Evolutionary conservation across 2,797 vertebrate genomes (phyloP).

Genomic region (Masticophis lateralis): DNA sequence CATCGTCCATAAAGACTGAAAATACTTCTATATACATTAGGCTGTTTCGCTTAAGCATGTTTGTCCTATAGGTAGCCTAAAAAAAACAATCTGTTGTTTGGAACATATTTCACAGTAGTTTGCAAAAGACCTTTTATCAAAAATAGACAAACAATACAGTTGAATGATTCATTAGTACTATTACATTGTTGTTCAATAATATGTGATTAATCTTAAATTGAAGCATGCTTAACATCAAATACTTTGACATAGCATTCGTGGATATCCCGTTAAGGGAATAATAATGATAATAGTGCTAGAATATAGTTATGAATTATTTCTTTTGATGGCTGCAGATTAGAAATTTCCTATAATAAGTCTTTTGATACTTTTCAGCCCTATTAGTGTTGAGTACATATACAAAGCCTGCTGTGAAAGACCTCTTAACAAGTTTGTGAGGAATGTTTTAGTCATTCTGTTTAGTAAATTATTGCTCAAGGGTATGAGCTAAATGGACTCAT

Average conservation of each 20-base stretch:
- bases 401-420: slow-evolving; percentile 57
- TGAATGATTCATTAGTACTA: background rate
- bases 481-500: slow-evolving; percentile 60
- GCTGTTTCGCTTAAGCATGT: background rate
- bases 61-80: background rate
- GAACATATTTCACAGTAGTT: background rate
- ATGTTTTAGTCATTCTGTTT: slow-evolving; percentile 70
- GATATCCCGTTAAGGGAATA: background rate
- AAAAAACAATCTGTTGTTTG: background rate
- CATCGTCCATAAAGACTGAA: background rate
- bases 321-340: slow-evolving; percentile 40
- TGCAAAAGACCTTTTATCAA: background rate
- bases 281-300: slow-evolving; percentile 18
- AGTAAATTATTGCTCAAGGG: slow-evolving; percentile 66
- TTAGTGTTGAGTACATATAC: slow-evolving; percentile 41
- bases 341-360: slow-evolving; percentile 41
- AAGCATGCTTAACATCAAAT: background rate
- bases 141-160: slow-evolving; percentile 45
- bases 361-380: slow-evolving; percentile 25
- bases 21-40: slow-evolving; percentile 17
- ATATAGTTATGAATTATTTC: slow-evolving; percentile 24
- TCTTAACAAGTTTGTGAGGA: slow-evolving; percentile 60
- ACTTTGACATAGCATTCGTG: slow-evolving; percentile 15
- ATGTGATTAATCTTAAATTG: background rate
- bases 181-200: background rate